phyloP scores from a whole-genome alignment of 2,888 invertebrate species.

The Cryptosula pallasiana region DNA sequence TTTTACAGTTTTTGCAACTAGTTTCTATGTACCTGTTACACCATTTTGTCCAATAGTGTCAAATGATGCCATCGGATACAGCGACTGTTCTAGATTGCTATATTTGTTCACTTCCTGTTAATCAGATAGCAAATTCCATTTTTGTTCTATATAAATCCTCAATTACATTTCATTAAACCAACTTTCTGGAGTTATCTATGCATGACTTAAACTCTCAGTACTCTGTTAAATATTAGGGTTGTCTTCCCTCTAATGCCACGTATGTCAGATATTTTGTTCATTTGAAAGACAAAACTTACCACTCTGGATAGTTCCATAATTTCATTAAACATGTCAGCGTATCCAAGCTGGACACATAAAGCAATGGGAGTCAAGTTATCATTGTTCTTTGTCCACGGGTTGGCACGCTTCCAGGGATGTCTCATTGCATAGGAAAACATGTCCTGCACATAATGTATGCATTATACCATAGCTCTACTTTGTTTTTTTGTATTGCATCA shows the following conservation, averaged over 20 bases:
- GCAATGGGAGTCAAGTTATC: slow-evolving; percentile 12
- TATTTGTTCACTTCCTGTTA: slow-evolving; percentile 9
- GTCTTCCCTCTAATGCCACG: no score
- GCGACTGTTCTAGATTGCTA: slow-evolving; percentile 15
- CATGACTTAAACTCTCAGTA: no score
- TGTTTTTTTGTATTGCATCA: no score
- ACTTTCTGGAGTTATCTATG: no score
- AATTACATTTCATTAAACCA: no score
- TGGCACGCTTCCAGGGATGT: slow-evolving; percentile 19
- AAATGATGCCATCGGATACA: slow-evolving; percentile 23
- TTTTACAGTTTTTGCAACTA: no score
- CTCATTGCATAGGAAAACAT: slow-evolving; percentile 23
- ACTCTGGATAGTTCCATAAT: slow-evolving; percentile 19
- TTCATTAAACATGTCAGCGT: slow-evolving; percentile 17
- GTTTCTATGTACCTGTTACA: background rate
- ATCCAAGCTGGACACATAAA: background rate
- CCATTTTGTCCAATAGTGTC: background rate
- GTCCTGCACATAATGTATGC: slow-evolving; percentile 1
- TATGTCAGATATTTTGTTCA: no score
- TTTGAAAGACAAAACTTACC: no score
- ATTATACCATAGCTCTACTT: no score
- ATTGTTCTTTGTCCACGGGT: slow-evolving; percentile 19
- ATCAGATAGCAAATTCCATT: background rate
- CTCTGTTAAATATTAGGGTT: no score
- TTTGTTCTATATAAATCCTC: no score